phyloP scores from a whole-genome alignment of 2,113 vertebrate genomes.

The Salvator merianae region DNA sequence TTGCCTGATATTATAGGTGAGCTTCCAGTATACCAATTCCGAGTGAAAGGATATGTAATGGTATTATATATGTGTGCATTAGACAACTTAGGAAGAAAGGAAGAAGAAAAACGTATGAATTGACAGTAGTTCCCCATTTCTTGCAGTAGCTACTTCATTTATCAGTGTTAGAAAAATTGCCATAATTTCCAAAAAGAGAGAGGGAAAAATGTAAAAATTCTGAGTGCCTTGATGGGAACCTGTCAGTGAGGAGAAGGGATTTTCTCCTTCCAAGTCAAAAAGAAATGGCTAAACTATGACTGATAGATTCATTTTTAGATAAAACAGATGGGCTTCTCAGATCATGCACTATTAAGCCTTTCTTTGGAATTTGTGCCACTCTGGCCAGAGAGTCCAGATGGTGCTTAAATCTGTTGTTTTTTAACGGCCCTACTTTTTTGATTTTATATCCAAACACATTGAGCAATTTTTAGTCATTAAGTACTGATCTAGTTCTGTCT shows the following conservation, averaged over 20 bases:
- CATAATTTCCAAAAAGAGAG: not conserved
- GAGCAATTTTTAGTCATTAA: constrained; percentile 77
- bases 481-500: constrained; percentile 77
- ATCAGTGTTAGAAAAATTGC: not conserved
- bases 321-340: constrained; percentile 84
- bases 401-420: constrained; percentile 84
- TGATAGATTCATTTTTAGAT: constrained; percentile 70
- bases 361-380: constrained; percentile 82
- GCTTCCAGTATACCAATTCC: no score
- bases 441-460: constrained; percentile 81
- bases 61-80: not conserved
- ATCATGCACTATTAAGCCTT: constrained; percentile 83
- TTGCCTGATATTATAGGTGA: no score
- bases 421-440: constrained; percentile 81
- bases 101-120: not conserved
- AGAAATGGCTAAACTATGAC: constrained; percentile 65
- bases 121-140: not conserved
- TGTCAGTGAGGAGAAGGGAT: constrained; percentile 52
- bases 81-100: not conserved
- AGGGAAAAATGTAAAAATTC: constrained; percentile 1
- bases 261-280: constrained; percentile 70
- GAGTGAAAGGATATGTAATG: not conserved
- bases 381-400: constrained; percentile 82
- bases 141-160: not conserved
- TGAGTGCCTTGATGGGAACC: constrained; percentile 56